Evolutionary conservation across 2,113 vertebrate species (phyloP).

Genomic region (Thunnus maccoyii): DNA sequence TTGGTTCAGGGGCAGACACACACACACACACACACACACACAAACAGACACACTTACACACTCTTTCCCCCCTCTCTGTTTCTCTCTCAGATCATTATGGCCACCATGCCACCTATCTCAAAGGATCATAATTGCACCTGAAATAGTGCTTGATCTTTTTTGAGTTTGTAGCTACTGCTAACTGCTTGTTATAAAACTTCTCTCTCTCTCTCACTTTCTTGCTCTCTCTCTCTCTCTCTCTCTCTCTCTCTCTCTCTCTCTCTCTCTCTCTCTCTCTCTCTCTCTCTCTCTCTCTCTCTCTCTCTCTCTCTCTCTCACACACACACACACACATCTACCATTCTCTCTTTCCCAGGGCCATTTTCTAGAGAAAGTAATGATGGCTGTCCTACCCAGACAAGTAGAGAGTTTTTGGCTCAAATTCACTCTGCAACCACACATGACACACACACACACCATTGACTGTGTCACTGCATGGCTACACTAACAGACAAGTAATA

Average conservation of each 20-base stretch:
- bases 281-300: too few species aligned
- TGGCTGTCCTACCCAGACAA: slow-evolving; percentile 15
- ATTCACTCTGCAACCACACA: slow-evolving; percentile 3
- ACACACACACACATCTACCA: neutral
- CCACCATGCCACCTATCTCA: slow-evolving; percentile 49
- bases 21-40: neutral
- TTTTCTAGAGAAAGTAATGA: slow-evolving; percentile 21
- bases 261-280: too few species aligned
- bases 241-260: too few species aligned
- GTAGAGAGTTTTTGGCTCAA: neutral
- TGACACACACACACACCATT: neutral
- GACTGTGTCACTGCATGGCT: neutral
- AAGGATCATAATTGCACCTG: slow-evolving; percentile 66
- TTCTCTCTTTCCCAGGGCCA: neutral
- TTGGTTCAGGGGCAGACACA: slow-evolving; percentile 19
- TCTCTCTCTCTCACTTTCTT: too few species aligned
- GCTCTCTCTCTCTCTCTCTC: too few species aligned
- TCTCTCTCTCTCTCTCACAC: too few species aligned
- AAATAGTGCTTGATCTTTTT: slow-evolving; percentile 63
- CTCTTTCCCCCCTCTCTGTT: neutral
- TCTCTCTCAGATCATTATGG: slow-evolving; percentile 42
- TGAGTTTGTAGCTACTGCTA: slow-evolving; percentile 50
- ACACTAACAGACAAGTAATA: neutral
- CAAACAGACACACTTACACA: slow-evolving; percentile 2
- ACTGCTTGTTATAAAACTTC: slow-evolving; percentile 29